Conservation (phyloP, 2,888 invertebrate genomes). For the Sinodicranocentrus sp. region DNA sequence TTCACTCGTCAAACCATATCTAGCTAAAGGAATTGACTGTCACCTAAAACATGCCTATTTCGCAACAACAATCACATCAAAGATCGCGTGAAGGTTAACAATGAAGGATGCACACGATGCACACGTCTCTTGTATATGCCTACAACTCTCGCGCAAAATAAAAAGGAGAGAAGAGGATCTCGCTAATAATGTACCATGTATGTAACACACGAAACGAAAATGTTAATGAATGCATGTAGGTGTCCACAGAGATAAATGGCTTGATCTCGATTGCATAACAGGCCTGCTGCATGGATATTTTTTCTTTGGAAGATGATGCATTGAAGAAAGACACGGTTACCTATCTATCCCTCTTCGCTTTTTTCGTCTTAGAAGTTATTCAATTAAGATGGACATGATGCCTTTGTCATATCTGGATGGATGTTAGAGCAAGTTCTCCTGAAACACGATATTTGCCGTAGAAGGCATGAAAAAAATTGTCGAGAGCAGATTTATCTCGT, state of each 20-base stretch:
- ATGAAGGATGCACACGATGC: constrained; percentile 33
- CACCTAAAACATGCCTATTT: constrained; percentile 39
- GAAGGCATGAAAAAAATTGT: constrained; percentile 29
- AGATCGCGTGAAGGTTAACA: constrained; percentile 57
- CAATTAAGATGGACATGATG: constrained; percentile 44
- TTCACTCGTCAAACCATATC: constrained; percentile 14
- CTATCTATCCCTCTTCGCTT: not conserved
- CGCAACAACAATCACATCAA: constrained; percentile 27
- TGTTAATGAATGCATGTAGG: constrained; percentile 34
- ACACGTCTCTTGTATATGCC: not conserved
- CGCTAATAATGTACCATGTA: not conserved
- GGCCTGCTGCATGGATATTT: not conserved
- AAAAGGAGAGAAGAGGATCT: no score
- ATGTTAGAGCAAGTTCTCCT: not conserved
- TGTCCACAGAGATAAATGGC: constrained; percentile 42
- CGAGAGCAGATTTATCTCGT: constrained; percentile 36
- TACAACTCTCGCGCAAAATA: not conserved
- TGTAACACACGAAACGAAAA: not conserved
- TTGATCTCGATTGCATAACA: constrained; percentile 55
- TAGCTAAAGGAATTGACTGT: constrained; percentile 26
- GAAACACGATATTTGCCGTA: constrained; percentile 45
- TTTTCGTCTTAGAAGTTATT: constrained; percentile 34
- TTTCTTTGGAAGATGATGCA: not conserved
- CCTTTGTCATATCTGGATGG: constrained; percentile 39
- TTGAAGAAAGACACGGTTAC: constrained; percentile 17